A percentile compares a stretch with the other conserved stretches of the same genome.
Evolutionary conservation across 2,888 invertebrate species (phyloP).

Genomic region (Dynastes grantii): DNA sequence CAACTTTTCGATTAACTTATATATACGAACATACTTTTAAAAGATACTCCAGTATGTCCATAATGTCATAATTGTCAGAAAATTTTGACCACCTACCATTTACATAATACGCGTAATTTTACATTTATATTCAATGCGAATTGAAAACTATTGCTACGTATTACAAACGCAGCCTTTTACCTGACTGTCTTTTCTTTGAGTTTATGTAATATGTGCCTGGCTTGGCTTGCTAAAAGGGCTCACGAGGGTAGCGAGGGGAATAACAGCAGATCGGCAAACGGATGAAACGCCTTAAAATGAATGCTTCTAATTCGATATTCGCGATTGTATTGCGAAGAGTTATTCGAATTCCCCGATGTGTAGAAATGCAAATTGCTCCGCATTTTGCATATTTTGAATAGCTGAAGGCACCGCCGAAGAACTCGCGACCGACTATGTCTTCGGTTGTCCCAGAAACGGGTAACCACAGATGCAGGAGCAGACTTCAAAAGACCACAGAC

Average conservation of each 20-base stretch:
- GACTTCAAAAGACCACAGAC: background rate
- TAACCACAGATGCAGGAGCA: too few relatives aligned
- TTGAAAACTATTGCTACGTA: too few relatives aligned
- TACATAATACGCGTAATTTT: too few relatives aligned
- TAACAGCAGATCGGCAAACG: background rate
- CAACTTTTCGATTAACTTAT: too few relatives aligned
- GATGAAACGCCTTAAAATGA: conserved; percentile 27
- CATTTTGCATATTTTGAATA: conserved; percentile 45
- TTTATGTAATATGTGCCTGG: too few relatives aligned
- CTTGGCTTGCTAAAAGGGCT: background rate
- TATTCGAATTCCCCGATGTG: conserved; percentile 43
- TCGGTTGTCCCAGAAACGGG: background rate
- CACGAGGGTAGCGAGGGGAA: background rate
- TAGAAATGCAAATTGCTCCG: conserved; percentile 46
- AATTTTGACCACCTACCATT: too few relatives aligned
- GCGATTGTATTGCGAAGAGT: conserved; percentile 49
- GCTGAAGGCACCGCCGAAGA: conserved; percentile 25
- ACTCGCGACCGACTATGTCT: background rate
- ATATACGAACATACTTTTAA: too few relatives aligned
- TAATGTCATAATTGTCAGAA: too few relatives aligned
- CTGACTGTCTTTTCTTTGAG: background rate
- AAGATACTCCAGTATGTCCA: too few relatives aligned
- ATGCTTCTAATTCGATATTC: conserved; percentile 49
- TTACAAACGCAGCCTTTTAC: too few relatives aligned
- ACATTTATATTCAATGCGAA: too few relatives aligned